Conservation (phyloP, 2,888 invertebrate species). For the Ectemnius lituratus region DNA sequence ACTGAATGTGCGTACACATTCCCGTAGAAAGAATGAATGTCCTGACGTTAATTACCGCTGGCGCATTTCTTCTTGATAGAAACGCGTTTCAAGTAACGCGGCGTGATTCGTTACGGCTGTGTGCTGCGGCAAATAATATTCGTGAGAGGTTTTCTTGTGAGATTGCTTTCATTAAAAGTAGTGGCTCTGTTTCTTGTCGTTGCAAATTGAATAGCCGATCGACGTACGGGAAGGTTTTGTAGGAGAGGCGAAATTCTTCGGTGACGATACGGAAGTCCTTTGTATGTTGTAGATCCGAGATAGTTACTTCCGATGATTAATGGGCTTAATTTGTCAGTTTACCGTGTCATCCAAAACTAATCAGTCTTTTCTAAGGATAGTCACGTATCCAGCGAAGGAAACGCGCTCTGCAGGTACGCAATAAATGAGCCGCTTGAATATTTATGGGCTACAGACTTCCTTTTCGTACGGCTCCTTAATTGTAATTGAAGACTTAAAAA, state of each 20-base stretch:
- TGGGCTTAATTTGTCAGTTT: slow-evolving; percentile 25
- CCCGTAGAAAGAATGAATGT: neutral
- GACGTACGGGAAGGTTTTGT: too few species aligned
- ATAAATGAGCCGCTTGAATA: slow-evolving; percentile 56
- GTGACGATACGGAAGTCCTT: too few species aligned
- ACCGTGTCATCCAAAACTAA: slow-evolving; percentile 35
- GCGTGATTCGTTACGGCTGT: too few species aligned
- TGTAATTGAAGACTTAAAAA: slow-evolving; percentile 53
- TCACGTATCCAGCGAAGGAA: slow-evolving; percentile 62
- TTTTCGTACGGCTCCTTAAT: slow-evolving; percentile 51
- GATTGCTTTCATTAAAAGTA: too few species aligned
- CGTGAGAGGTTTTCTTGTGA: too few species aligned
- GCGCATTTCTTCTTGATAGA: neutral
- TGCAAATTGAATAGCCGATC: too few species aligned
- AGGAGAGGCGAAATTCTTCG: too few species aligned
- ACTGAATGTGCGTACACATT: neutral
- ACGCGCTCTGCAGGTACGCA: slow-evolving; percentile 45
- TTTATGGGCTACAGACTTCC: slow-evolving; percentile 58
- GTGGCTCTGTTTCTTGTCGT: too few species aligned
- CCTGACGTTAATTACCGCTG: slow-evolving; percentile 3
- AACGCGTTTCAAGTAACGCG: neutral
- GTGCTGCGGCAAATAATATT: too few species aligned
- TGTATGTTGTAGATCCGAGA: too few species aligned
- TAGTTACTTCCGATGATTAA: slow-evolving; percentile 2
- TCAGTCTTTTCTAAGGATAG: slow-evolving; percentile 44